Evolutionary conservation across 2,113 vertebrate genomes (phyloP).

Genomic region (Epinephelus fuscoguttatus): DNA sequence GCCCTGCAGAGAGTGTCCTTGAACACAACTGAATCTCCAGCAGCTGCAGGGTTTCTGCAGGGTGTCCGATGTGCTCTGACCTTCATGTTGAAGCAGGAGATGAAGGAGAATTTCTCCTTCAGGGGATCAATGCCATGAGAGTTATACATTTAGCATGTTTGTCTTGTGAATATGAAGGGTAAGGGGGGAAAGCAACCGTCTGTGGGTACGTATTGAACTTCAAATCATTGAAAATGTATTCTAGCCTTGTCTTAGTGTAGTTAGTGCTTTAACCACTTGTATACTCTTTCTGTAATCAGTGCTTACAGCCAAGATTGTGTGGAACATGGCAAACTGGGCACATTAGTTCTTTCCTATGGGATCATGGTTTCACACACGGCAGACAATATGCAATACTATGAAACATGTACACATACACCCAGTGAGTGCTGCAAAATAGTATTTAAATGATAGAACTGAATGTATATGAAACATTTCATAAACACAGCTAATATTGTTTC

Average conservation of each 20-base stretch:
- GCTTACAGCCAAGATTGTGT: not conserved
- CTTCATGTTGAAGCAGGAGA: not conserved
- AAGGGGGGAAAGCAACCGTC: not conserved
- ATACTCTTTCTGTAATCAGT: no score
- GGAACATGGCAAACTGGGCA: no score
- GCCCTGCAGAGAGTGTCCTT: constrained; percentile 16
- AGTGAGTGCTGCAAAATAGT: not conserved
- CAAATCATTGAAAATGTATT: no score
- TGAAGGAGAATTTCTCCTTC: constrained; percentile 10
- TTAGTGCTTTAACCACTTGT: no score
- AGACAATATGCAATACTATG: not conserved
- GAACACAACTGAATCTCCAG: not conserved
- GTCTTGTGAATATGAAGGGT: not conserved
- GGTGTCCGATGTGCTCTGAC: not conserved
- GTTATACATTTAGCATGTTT: not conserved
- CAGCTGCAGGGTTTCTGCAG: constrained; percentile 32
- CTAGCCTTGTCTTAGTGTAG: no score
- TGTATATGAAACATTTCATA: no score
- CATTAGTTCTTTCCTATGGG: not conserved
- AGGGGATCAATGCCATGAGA: not conserved
- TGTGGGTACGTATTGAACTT: not conserved
- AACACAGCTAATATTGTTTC: no score
- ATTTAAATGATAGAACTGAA: not conserved
- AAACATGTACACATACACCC: not conserved
- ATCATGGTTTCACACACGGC: no score